Evolutionary conservation across 2,113 vertebrate species (phyloP), one percentile per base, ranked within the genome.

Genomic region (Rhagologus leucostigma): DNA sequence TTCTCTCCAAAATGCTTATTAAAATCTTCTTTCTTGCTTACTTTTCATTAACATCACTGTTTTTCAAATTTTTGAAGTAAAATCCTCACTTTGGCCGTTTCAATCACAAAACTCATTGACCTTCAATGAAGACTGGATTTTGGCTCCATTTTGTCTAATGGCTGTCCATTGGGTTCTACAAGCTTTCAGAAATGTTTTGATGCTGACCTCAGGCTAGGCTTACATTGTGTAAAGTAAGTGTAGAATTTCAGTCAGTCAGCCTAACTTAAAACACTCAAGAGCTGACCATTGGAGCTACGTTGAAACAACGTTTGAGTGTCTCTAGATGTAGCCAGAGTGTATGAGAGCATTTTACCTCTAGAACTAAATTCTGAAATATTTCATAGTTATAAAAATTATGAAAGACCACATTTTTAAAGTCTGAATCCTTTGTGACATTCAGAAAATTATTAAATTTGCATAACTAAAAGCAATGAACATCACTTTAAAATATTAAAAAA

Each of bases 361-460:
- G 23, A 92, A 77, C 2, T 77, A 42, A 69, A 62, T 63, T 80
- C 18, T 77, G 52, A 83, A 74, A 46, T 65, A 77, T 27, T 57
- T 92, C 26, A 19, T 67, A 30, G 63, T 87, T 33, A 8, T 62
- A 83, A 65, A 41, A 44, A 65, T 59, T 57, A 46, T 22, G 26
- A 69, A 80, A 73, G 10, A 16, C 44, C 6, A 4, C 64, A 42
- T 85, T 85, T 64, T 35, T 33, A 67, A 82, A 57, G 47, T 95
- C 86, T 89, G 42, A 73, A 39, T 90, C 50, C 62, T 94, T 76
- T 41, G 27, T 87, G 46, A 89, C 95, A 90, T 92, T 90, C 53
- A 77, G 74, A 95, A 78, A 91, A 78, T 79, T 79, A 95, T 86
- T 83, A 89, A 80, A 97, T 97, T 96, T 93, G 49, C 90, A 95